A percentile compares a stretch with the other conserved stretches of the same genome.
Conservation (phyloP, 2,888 invertebrate species). For the Hypena proboscidalis region DNA sequence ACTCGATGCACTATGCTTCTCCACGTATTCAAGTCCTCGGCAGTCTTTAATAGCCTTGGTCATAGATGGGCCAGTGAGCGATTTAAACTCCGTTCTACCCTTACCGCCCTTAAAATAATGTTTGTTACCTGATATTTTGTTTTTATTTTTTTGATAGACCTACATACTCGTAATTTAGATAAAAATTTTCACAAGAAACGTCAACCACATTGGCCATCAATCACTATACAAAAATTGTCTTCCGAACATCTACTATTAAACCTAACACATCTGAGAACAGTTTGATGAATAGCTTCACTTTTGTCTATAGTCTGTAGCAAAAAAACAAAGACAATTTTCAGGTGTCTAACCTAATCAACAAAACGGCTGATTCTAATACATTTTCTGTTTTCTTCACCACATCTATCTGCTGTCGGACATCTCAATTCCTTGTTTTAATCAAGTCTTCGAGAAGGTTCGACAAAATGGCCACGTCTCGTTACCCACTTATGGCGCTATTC, state of each 20-base stretch:
- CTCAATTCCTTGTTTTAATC: constrained; percentile 55
- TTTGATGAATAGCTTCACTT: constrained; percentile 1
- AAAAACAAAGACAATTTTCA: constrained; percentile 6
- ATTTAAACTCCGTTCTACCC: no score
- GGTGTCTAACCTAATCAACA: constrained; percentile 25
- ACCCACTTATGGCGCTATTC: constrained; percentile 43
- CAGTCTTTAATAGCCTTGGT: no score
- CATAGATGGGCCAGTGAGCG: no score
- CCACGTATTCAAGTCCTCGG: no score
- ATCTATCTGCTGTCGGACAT: constrained; percentile 38
- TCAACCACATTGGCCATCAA: constrained; percentile 1
- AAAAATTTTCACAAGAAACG: not conserved
- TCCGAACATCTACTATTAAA: not conserved
- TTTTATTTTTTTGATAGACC: no score
- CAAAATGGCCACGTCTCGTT: constrained; percentile 48
- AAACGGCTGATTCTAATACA: constrained; percentile 30
- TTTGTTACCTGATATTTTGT: no score
- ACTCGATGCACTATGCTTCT: no score
- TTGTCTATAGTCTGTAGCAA: not conserved
- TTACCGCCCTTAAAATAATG: no score
- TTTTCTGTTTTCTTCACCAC: constrained; percentile 22
- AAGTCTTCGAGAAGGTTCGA: constrained; percentile 43
- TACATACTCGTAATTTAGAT: no score
- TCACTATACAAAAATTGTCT: no score
- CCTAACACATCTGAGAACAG: not conserved